phyloP scores from a whole-genome alignment of 2,113 vertebrate species.

The Python bivittatus region DNA sequence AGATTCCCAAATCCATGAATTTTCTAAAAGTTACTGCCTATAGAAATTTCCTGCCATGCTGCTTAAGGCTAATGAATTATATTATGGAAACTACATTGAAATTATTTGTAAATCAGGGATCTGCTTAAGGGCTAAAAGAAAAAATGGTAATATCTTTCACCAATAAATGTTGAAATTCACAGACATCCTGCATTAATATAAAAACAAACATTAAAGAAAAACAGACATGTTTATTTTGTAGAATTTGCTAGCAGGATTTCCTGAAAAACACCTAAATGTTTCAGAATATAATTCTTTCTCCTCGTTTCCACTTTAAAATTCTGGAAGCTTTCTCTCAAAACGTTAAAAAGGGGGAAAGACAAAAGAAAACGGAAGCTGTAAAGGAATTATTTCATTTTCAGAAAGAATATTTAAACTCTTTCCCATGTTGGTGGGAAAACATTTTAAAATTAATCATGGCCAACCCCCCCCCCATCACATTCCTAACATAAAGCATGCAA shows the following conservation, averaged over 20 bases:
- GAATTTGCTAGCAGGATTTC: slow-evolving; percentile 13
- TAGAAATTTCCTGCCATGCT: slow-evolving; percentile 10
- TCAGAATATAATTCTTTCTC: slow-evolving; percentile 26
- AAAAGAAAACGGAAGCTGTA: background rate
- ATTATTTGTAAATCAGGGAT: background rate
- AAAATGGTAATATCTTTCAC: background rate
- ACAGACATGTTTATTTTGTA: slow-evolving; percentile 32
- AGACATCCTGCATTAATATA: slow-evolving; percentile 8
- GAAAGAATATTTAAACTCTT: slow-evolving; percentile 18
- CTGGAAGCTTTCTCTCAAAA: slow-evolving; percentile 18
- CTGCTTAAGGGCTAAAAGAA: background rate
- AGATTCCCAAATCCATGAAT: slow-evolving; percentile 48
- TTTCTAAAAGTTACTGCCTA: slow-evolving; percentile 29
- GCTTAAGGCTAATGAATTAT: background rate
- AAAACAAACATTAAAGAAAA: background rate
- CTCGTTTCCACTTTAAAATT: slow-evolving; percentile 22
- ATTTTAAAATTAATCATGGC: background rate
- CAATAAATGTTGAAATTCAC: background rate
- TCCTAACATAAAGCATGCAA: slow-evolving; percentile 12
- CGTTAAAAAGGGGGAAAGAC: background rate
- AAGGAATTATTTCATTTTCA: slow-evolving; percentile 1
- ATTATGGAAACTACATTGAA: background rate
- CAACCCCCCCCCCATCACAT: background rate
- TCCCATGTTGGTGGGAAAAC: slow-evolving; percentile 22
- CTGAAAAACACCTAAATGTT: background rate